Conservation (phyloP, 2,797 vertebrate species). For the Australoheros facetus region DNA sequence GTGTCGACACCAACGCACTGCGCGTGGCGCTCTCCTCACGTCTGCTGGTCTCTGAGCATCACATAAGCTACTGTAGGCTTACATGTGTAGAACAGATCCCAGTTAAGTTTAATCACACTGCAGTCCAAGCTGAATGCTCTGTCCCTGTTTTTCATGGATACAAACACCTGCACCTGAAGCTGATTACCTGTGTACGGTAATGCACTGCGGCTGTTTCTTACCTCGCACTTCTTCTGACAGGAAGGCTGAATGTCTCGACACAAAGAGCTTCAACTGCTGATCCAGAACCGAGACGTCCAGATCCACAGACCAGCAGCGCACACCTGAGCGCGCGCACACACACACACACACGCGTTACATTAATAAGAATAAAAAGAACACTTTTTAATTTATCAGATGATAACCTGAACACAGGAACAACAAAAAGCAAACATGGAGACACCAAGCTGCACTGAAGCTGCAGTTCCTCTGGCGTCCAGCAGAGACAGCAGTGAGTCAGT, state of each 20-base stretch:
- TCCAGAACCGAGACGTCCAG: slow-evolving; percentile 85
- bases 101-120: too few relatives aligned
- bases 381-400: background rate
- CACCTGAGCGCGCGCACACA: slow-evolving; percentile 68
- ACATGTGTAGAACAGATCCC: too few relatives aligned
- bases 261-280: slow-evolving; percentile 92
- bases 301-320: slow-evolving; percentile 88
- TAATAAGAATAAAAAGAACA: background rate
- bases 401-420: too few relatives aligned
- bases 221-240: slow-evolving; percentile 90
- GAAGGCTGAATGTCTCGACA: slow-evolving; percentile 92
- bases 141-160: too few relatives aligned
- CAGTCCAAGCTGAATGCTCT: too few relatives aligned
- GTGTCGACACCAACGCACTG: too few relatives aligned
- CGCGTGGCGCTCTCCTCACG: too few relatives aligned
- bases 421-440: too few relatives aligned
- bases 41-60: too few relatives aligned
- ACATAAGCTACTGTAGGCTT: too few relatives aligned
- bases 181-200: too few relatives aligned
- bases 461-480: background rate
- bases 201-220: slow-evolving; percentile 49
- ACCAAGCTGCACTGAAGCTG: background rate
- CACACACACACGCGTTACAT: background rate
- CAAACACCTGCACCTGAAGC: too few relatives aligned
- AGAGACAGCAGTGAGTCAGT: background rate